Conservation (phyloP, 2,797 vertebrate genomes). For the Odontamblyopus rebecca region DNA sequence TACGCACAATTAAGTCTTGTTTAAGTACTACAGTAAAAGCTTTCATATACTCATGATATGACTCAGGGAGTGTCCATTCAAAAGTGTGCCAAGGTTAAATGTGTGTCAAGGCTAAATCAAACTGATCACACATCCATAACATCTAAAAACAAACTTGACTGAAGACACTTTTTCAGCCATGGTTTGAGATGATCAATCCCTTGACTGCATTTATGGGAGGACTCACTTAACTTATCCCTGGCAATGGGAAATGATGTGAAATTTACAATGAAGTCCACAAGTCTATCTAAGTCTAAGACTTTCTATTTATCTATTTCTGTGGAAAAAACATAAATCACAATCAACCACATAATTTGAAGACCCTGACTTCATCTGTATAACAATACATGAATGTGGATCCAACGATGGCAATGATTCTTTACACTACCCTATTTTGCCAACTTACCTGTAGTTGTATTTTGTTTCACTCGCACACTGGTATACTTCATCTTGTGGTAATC, state of each 20-base stretch:
- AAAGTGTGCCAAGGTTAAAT: constrained; percentile 44
- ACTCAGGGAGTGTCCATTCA: constrained; percentile 25
- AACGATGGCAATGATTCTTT: background rate
- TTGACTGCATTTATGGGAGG: constrained; percentile 72
- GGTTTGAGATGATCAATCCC: constrained; percentile 63
- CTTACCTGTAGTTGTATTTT: background rate
- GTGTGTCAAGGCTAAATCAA: constrained; percentile 54
- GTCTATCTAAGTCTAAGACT: background rate
- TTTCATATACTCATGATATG: constrained; percentile 14
- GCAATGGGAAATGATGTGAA: constrained; percentile 34
- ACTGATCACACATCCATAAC: constrained; percentile 53
- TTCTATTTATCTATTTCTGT: no score
- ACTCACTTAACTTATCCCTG: constrained; percentile 39
- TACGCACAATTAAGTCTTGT: background rate
- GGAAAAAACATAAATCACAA: no score
- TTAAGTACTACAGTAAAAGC: constrained; percentile 6
- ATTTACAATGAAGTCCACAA: constrained; percentile 12
- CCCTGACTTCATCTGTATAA: background rate
- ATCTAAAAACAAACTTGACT: constrained; percentile 62
- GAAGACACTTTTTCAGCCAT: constrained; percentile 53
- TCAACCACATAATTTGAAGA: background rate
- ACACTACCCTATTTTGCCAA: background rate
- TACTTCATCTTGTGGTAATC: background rate
- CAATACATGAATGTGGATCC: background rate
- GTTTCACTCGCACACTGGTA: background rate